Conservation (phyloP, 2,113 vertebrate species). For the Corythaeola cristata region DNA sequence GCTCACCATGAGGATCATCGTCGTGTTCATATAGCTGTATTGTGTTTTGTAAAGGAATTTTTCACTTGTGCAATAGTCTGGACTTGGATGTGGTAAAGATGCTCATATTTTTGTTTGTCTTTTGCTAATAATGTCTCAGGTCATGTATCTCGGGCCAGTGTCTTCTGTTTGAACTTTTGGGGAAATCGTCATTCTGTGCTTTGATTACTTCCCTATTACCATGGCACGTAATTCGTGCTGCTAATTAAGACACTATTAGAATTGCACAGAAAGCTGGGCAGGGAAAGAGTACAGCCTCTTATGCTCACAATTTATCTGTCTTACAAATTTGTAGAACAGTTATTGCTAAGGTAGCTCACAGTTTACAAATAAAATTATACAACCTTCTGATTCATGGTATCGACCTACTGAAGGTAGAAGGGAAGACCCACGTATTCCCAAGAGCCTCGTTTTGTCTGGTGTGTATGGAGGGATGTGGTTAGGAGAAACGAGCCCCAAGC, state of each 20-base stretch:
- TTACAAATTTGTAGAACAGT: background rate
- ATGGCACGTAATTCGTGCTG: constrained; percentile 8
- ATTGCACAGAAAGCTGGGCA: background rate
- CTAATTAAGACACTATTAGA: background rate
- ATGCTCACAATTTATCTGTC: background rate
- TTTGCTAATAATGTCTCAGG: background rate
- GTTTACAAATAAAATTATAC: background rate
- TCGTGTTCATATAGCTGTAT: background rate
- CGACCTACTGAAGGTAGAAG: background rate
- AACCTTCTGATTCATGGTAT: background rate
- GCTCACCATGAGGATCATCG: background rate
- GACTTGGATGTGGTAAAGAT: background rate
- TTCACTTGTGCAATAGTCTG: background rate
- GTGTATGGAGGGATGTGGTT: background rate
- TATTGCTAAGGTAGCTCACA: background rate
- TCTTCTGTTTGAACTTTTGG: background rate
- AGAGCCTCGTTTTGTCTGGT: background rate
- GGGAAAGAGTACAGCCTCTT: background rate
- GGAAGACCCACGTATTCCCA: rapidly evolving
- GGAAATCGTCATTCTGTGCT: background rate
- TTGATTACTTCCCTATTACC: background rate
- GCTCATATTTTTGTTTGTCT: background rate
- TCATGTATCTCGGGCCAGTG: background rate
- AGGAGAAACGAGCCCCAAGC: background rate
- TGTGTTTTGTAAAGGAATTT: background rate